Evolutionary conservation across 2,797 vertebrate genomes (phyloP).

Genomic region (Mustela erminea): DNA sequence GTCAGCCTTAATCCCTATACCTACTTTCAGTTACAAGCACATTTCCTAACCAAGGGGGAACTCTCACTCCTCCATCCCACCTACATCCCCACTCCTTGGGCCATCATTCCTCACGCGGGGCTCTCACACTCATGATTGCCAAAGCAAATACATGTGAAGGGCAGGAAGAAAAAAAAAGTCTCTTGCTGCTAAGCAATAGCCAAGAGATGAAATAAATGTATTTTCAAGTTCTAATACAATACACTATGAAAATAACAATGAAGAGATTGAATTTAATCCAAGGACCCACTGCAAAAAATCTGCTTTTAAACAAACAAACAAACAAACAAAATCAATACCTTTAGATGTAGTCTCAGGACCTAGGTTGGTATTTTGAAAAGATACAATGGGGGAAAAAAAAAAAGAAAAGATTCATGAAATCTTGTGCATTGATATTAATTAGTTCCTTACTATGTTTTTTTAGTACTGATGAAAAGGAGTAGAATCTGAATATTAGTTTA

Average conservation of each 20-base stretch:
- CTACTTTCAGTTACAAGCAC: neutral
- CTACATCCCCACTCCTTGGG: neutral
- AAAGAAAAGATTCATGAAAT: neutral
- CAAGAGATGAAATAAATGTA: neutral
- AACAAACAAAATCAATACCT: neutral
- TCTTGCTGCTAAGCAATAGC: neutral
- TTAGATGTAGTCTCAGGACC: neutral
- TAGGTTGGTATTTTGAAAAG: neutral
- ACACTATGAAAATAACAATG: neutral
- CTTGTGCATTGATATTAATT: neutral
- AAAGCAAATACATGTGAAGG: neutral
- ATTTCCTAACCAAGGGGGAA: neutral
- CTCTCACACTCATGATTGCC: neutral
- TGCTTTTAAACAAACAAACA: neutral
- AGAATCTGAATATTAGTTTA: conserved; percentile 32
- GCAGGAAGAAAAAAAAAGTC: neutral
- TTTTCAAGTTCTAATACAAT: neutral
- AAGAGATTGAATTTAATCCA: conserved; percentile 11
- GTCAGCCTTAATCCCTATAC: neutral
- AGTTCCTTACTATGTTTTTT: neutral
- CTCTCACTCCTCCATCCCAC: rapidly evolving
- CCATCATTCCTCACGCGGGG: neutral
- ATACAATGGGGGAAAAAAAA: neutral
- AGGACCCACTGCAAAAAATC: neutral
- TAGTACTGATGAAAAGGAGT: neutral